phyloP scores from a whole-genome alignment of 2,113 vertebrate genomes.

The Otocyon megalotis region DNA sequence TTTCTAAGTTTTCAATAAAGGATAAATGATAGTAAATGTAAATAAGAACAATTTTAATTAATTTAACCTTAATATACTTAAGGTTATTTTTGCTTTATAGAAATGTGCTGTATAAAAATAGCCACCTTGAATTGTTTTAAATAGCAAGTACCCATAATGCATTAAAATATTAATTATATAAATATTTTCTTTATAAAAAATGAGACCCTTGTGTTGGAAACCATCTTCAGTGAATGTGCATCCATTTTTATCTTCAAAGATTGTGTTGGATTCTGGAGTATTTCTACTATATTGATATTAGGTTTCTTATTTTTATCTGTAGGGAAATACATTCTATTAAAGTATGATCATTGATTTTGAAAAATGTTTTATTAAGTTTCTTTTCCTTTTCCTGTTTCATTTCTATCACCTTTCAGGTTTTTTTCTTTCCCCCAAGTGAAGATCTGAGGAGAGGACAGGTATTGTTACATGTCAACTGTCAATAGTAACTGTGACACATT shows the following conservation, averaged over 20 bases:
- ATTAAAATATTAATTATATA: slow-evolving; percentile 62
- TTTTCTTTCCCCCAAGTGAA: slow-evolving; percentile 78
- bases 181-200: slow-evolving; percentile 56
- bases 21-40: slow-evolving; percentile 65
- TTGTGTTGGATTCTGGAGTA: slow-evolving; percentile 26
- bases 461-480: slow-evolving; percentile 73
- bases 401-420: slow-evolving; percentile 75
- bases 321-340: slow-evolving; percentile 68
- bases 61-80: slow-evolving; percentile 41
- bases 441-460: slow-evolving; percentile 78
- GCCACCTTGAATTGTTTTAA: slow-evolving; percentile 55
- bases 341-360: slow-evolving; percentile 60
- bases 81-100: slow-evolving; percentile 59
- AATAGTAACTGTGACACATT: slow-evolving; percentile 69
- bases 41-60: slow-evolving; percentile 35
- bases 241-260: slow-evolving; percentile 64
- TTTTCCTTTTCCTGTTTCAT: slow-evolving; percentile 77
- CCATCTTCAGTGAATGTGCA: slow-evolving; percentile 58
- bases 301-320: slow-evolving; percentile 64
- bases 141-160: slow-evolving; percentile 24
- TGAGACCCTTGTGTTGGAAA: slow-evolving; percentile 53
- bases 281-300: slow-evolving; percentile 51
- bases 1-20: slow-evolving; percentile 30
- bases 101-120: slow-evolving; percentile 69
- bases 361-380: slow-evolving; percentile 74